Base-by-base conservation (phyloP, 2,113 vertebrate genomes). In the Triplophysa dalaica region DNA sequence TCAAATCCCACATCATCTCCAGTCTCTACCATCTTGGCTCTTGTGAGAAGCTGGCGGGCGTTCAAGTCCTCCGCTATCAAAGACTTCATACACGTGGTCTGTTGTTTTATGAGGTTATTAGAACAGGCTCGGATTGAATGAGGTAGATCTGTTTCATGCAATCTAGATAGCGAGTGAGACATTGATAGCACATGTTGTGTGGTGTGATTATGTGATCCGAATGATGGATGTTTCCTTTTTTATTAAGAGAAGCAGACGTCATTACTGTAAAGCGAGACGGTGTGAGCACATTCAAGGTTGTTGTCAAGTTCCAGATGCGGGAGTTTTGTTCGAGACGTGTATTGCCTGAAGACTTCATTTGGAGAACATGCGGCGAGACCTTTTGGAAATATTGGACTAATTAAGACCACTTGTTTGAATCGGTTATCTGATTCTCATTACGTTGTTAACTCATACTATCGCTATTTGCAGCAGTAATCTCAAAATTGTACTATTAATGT, bases 31-130 rank as follows among this genome's bases (percentile, higher is more conserved):
- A 61, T 62, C n/a, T 64, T 64, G 45, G 45, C 43, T 64, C 22
- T 52, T 24, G 60, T 33, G 62, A 64, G 54, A 56, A n/a, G 48
- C 60, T 67, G 61, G 60, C 58, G 41, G 2, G 6, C 10, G 3
- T 8, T 66, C 78, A 73, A 38, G 16, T 80, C 65, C 65, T 48
- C 70, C 65, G 50, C 60, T 43, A 74, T 80, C 70, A 66, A 74
- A 79, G 41, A 41, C n/a, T 62, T 4, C 13, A 62, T 17, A 29
- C 8, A 50, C 65, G 61, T 22, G 16, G 26, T 58, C 69, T 64
- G 63, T 45, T 52, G 8, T 19, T 26, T 67, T 24, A 29, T 45
- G 67, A 58, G 45, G 61, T 65, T 80, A 56, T 66, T 45, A 14
- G 72, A 69, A 54, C 70, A 65, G 2, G 66, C 78, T 80, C 24